phyloP scores from a whole-genome alignment of 1,140 invertebrate species.

The Orchesella cincta region DNA sequence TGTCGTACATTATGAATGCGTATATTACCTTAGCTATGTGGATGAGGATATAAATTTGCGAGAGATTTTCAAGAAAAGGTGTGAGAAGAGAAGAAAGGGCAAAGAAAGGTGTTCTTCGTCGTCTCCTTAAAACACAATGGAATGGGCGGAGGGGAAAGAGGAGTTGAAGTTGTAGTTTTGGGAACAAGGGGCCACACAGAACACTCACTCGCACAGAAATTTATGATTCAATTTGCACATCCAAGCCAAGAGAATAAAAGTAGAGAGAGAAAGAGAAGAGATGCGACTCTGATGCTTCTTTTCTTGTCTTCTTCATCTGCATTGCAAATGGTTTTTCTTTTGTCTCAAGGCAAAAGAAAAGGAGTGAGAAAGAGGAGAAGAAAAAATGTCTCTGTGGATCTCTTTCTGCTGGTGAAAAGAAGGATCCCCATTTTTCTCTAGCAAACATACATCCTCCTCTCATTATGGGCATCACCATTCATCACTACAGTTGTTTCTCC shows the following conservation, averaged over 20 bases:
- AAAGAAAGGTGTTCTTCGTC: too few species aligned
- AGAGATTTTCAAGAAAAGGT: too few species aligned
- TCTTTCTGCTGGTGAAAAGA: neutral
- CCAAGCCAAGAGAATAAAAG: neutral
- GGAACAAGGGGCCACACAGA: too few species aligned
- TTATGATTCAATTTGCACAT: slow-evolving; percentile 52
- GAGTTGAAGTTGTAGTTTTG: too few species aligned
- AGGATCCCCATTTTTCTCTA: slow-evolving; percentile 17
- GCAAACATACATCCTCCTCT: neutral
- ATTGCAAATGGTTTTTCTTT: slow-evolving; percentile 45
- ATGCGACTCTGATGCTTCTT: neutral
- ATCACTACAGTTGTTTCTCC: slow-evolving; percentile 17
- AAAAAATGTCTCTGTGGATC: neutral
- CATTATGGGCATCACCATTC: slow-evolving; percentile 32
- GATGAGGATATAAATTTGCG: too few species aligned
- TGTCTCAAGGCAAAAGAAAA: slow-evolving; percentile 47
- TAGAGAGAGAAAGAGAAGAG: neutral
- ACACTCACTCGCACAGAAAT: too few species aligned
- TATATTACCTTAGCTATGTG: too few species aligned
- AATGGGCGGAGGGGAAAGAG: too few species aligned
- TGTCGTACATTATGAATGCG: too few species aligned
- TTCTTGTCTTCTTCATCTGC: slow-evolving; percentile 47
- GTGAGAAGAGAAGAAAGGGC: neutral
- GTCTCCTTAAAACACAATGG: too few species aligned
- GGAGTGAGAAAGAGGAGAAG: too few species aligned